These are phyloP conservation scores for Nipponacmea schrenckii DNA, from an alignment of 2,888 invertebrate species.

Conservation along the genomic window DNA sequence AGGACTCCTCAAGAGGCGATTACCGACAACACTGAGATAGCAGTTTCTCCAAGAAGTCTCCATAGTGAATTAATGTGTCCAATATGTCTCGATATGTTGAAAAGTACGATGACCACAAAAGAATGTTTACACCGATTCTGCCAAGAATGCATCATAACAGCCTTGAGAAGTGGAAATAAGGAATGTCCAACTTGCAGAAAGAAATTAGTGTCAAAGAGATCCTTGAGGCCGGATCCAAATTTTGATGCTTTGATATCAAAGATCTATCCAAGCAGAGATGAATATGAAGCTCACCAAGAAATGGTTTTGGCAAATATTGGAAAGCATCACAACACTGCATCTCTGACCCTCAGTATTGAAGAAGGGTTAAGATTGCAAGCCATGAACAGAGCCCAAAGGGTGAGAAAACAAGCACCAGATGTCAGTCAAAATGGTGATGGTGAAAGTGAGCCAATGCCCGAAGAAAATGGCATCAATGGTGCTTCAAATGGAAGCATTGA, in stretches of 20 bases:
- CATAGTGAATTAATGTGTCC: slow-evolving; percentile 91
- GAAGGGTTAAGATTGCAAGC: slow-evolving; percentile 83
- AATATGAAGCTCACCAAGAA: slow-evolving; percentile 96
- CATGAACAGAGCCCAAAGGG: slow-evolving; percentile 67
- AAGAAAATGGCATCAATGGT: slow-evolving; percentile 24
- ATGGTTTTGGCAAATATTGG: slow-evolving; percentile 90
- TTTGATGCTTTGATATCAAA: slow-evolving; percentile 97
- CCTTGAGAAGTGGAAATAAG: slow-evolving; percentile 95
- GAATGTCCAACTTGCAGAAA: slow-evolving; percentile 99
- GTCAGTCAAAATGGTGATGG: slow-evolving; percentile 20
- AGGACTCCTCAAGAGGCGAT: slow-evolving; percentile 96
- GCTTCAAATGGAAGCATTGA: slow-evolving; percentile 4
- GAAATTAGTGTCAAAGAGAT: slow-evolving; percentile 96
- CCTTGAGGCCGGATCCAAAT: slow-evolving; percentile 95
- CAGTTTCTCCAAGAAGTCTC: slow-evolving; percentile 70
- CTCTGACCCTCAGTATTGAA: slow-evolving; percentile 92
- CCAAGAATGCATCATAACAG: slow-evolving; percentile 98
- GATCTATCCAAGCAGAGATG: slow-evolving; percentile 88
- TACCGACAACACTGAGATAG: slow-evolving; percentile 88
- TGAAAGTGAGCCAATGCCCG: slow-evolving; percentile 29
- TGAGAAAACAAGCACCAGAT: slow-evolving; percentile 60
- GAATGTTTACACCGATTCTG: slow-evolving; percentile 99
- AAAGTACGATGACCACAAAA: slow-evolving; percentile 99
- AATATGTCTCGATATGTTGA: slow-evolving; percentile 94
- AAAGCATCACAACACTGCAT: slow-evolving; percentile 91